These are phyloP conservation scores for Tillus elongatus DNA, from an alignment of 2,888 invertebrate species.

Conservation along the genomic window DNA sequence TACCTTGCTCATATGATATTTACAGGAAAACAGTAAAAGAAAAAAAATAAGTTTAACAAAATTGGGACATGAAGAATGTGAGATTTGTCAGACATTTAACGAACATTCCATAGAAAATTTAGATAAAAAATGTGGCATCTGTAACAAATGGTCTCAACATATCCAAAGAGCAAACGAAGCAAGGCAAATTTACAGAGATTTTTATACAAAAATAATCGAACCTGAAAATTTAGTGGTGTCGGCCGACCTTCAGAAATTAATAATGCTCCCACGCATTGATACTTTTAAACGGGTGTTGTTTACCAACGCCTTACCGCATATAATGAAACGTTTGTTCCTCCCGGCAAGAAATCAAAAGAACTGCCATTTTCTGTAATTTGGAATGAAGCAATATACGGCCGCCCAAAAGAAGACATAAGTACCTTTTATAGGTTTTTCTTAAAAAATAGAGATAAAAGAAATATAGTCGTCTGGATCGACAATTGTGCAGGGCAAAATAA, in stretches of 20 bases:
- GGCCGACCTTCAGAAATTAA: conserved; percentile 13
- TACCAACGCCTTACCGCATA: conserved; percentile 8
- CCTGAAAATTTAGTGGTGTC: conserved; percentile 10
- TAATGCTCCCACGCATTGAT: too few relatives aligned
- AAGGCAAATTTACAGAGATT: conserved; percentile 8
- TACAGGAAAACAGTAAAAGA: conserved; percentile 10
- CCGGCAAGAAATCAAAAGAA: not conserved
- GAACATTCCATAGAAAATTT: conserved; percentile 12
- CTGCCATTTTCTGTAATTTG: conserved; percentile 7
- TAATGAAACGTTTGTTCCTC: conserved; percentile 11
- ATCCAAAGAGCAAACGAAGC: conserved; percentile 10
- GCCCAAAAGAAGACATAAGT: conserved; percentile 7
- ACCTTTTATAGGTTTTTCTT: too few relatives aligned
- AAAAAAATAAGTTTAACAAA: conserved; percentile 11
- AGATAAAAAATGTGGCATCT: conserved; percentile 8
- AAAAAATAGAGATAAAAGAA: too few relatives aligned
- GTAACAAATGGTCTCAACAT: conserved; percentile 10
- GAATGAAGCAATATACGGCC: conserved; percentile 3
- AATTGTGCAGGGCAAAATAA: too few relatives aligned
- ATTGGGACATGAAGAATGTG: conserved; percentile 13
- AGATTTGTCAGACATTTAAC: conserved; percentile 12
- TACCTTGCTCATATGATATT: conserved; percentile 9
- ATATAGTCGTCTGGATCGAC: too few relatives aligned
- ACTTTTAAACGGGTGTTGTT: conserved; percentile 12
- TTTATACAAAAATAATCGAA: conserved; percentile 6